Percentiles rank a stretch among this genome's conserved stretches.
Evolutionary conservation across 2,888 invertebrate genomes (phyloP).

Genomic region (Brenthis ino): DNA sequence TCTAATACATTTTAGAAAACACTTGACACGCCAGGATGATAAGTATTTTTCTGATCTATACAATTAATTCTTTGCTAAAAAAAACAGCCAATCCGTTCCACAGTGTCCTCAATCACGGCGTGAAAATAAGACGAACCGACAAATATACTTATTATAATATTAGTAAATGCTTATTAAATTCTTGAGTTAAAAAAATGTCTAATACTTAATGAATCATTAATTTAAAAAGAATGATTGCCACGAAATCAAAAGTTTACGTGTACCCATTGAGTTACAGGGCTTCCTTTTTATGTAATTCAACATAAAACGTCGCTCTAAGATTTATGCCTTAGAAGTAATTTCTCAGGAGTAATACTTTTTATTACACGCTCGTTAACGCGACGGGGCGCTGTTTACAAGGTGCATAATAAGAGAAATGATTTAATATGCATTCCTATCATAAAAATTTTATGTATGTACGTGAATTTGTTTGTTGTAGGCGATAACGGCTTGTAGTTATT

Average conservation of each 20-base stretch:
- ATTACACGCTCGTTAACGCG: constrained; percentile 41
- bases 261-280: background rate
- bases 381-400: constrained; percentile 42
- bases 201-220: no score
- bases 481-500: constrained; percentile 18
- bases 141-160: no score
- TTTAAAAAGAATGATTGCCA: no score
- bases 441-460: constrained; percentile 34
- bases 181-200: no score
- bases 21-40: no score
- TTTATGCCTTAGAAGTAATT: constrained; percentile 34
- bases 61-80: no score
- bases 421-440: constrained; percentile 34
- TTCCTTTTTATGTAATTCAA: constrained; percentile 16
- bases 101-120: no score
- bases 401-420: constrained; percentile 43
- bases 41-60: no score
- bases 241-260: background rate
- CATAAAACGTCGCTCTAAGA: constrained; percentile 17
- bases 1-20: no score
- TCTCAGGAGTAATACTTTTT: constrained; percentile 42
- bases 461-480: constrained; percentile 19
- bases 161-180: no score
- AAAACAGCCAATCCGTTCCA: no score
- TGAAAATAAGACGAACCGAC: no score